Conservation (phyloP, 2,797 vertebrate genomes). For the Tenualosa thibaudeaui region DNA sequence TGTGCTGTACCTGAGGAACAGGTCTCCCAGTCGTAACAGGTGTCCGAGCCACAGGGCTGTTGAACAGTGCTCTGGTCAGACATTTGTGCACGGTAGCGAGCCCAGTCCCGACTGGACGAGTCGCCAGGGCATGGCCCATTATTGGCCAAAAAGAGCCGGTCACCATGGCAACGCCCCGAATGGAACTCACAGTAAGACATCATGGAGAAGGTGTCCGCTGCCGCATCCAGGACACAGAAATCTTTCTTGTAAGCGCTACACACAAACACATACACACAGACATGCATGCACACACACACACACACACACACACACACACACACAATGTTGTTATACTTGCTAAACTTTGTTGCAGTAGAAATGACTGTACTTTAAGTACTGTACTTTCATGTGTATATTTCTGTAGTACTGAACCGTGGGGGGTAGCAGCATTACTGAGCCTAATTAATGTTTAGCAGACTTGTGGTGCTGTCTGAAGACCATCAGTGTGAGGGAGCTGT, state of each 20-base stretch:
- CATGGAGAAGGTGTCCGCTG: conserved; percentile 59
- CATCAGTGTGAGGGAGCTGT: background rate
- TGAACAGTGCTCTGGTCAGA: conserved; percentile 74
- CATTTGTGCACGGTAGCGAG: conserved; percentile 77
- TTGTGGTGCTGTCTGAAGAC: no score
- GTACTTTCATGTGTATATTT: no score
- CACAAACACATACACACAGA: background rate
- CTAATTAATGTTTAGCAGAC: no score
- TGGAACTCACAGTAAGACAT: conserved; percentile 80
- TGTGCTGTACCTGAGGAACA: conserved; percentile 78
- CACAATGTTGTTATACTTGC: background rate
- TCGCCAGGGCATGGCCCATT: conserved; percentile 65
- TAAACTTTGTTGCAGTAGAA: background rate
- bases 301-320: background rate
- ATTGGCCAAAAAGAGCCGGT: conserved; percentile 77
- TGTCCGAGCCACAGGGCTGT: conserved; percentile 78
- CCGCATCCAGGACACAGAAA: conserved; percentile 77
- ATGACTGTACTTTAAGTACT: no score
- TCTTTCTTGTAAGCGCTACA: conserved; percentile 72
- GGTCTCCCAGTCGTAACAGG: conserved; percentile 89
- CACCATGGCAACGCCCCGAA: conserved; percentile 79
- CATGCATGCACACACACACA: conserved; percentile 29
- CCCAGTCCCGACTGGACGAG: conserved; percentile 70
- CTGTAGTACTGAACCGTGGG: background rate
- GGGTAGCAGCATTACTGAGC: no score